phyloP scores from a whole-genome alignment of 2,113 vertebrate species.

The Forbesichthys agassizii region DNA sequence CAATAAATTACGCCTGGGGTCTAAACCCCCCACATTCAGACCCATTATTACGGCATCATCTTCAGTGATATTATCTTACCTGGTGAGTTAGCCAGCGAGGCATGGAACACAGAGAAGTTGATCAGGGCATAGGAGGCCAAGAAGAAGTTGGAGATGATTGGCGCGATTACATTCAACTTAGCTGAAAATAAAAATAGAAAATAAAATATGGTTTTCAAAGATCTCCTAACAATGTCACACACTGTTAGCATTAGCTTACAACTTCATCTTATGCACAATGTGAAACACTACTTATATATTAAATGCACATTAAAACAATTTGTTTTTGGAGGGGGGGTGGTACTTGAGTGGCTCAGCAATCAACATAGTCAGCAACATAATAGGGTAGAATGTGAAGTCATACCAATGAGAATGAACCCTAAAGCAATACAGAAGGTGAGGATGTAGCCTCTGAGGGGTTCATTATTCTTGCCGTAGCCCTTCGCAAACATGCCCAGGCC shows the following conservation, averaged over 20 bases:
- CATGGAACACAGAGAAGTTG: conserved; percentile 98
- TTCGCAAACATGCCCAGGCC: conserved; percentile 91
- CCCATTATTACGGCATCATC: no score
- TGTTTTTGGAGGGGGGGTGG: no score
- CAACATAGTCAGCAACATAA: no score
- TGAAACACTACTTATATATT: no score
- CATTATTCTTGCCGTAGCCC: conserved; percentile 98
- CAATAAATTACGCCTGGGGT: no score
- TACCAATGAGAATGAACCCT: conserved; percentile 98
- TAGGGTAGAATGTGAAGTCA: conserved; percentile 32
- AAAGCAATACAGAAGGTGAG: conserved; percentile 93
- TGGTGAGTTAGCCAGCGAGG: conserved; percentile 97
- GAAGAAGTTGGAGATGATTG: conserved; percentile 99
- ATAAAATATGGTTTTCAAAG: background rate
- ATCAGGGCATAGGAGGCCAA: conserved; percentile 97
- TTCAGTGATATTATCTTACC: conserved; percentile 75
- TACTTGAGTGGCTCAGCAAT: no score
- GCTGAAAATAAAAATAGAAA: conserved; percentile 69
- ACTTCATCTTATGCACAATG: background rate
- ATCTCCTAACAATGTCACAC: no score
- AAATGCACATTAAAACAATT: no score
- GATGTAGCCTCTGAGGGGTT: conserved; percentile 94
- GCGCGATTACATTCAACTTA: conserved; percentile 92
- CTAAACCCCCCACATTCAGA: no score
- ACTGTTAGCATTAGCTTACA: background rate